Conservation (phyloP, 2,888 invertebrate species). For the Drosophila setosimentum region DNA sequence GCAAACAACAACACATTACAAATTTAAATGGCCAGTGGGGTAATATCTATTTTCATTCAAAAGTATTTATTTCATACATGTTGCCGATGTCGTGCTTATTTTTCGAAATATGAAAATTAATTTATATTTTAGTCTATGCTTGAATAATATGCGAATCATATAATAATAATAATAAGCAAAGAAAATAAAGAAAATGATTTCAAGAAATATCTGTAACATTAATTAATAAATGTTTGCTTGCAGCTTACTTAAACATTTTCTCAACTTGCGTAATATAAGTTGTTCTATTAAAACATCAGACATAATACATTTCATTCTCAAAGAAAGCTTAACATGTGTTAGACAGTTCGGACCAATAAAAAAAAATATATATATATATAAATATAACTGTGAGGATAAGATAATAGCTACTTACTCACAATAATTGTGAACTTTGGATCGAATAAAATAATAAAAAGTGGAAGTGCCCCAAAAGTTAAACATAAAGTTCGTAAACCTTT, state of each 20-base stretch:
- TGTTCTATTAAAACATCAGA: neutral
- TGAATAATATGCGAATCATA: neutral
- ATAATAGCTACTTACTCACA: constrained; percentile 32
- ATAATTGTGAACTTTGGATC: constrained; percentile 37
- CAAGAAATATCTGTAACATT: neutral
- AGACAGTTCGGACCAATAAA: constrained; percentile 26
- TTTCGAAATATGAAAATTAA: neutral
- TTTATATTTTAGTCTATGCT: neutral
- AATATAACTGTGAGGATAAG: constrained; percentile 34
- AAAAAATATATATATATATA: neutral
- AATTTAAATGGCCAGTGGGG: neutral
- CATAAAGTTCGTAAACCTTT: constrained; percentile 19
- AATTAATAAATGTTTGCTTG: neutral
- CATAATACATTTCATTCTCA: constrained; percentile 11
- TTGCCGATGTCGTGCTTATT: neutral
- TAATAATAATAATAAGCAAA: no score
- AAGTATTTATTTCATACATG: neutral
- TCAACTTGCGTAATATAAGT: neutral
- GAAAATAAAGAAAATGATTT: neutral
- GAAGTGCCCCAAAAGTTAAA: constrained; percentile 2
- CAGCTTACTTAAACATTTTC: neutral
- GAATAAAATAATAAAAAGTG: neutral
- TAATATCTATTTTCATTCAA: neutral
- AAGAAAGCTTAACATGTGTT: constrained; percentile 9
- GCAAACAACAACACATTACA: constrained; percentile 10